phyloP scores from a whole-genome alignment of 2,888 invertebrate genomes.

The Thyatira batis region DNA sequence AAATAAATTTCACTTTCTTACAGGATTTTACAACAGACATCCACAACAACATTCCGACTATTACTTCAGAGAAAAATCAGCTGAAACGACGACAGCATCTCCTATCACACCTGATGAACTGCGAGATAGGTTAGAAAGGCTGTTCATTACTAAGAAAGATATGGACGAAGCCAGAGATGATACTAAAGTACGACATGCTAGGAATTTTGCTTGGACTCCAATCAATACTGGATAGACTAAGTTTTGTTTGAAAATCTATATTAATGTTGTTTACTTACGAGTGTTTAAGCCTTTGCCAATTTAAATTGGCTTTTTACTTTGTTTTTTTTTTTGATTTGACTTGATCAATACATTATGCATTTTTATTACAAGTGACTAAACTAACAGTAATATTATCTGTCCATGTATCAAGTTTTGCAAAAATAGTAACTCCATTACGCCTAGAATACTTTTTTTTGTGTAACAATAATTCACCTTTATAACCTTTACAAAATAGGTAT shows the following conservation, averaged over 20 bases:
- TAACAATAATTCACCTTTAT: no score
- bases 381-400: no score
- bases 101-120: conserved; percentile 80
- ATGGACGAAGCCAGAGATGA: conserved; percentile 49
- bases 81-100: conserved; percentile 60
- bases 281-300: not conserved
- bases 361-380: no score
- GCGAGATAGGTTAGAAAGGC: conserved; percentile 72
- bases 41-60: conserved; percentile 59
- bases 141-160: conserved; percentile 75
- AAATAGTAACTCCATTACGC: no score
- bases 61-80: conserved; percentile 64
- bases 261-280: not conserved
- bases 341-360: no score
- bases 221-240: conserved; percentile 51
- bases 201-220: conserved; percentile 74
- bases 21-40: conserved; percentile 66
- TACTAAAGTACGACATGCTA: conserved; percentile 60
- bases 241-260: not conserved
- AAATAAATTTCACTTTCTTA: conserved; percentile 18
- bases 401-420: no score
- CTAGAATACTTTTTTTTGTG: no score
- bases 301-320: no score
- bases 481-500: no score
- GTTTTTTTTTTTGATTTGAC: no score